Evolutionary conservation across 2,888 invertebrate species (phyloP), one percentile per base, ranked within the genome.

Genomic region (Adelphocoris suturalis): DNA sequence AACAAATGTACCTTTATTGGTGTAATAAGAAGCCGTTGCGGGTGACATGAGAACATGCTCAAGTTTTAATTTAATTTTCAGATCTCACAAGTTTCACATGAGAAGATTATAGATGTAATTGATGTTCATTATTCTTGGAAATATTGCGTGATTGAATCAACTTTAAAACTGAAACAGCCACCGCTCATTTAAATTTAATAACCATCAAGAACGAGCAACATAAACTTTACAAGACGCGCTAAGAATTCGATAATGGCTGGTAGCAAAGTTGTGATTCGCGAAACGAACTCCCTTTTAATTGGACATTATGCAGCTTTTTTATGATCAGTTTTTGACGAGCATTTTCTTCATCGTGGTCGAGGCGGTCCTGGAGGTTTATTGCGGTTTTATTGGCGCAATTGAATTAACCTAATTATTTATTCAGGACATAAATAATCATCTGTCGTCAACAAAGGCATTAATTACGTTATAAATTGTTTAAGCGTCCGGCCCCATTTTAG

Each of bases 351-450:
- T 23, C 19, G 4, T 23, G 19, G 68, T 57, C 57, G 68, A 68
- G 68, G 9, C 68, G 68, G 23, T 27, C 19, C 57, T n/a, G 57
- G 57, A 57, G 57, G 19, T 68, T 68, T 68, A 68, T 68, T 68
- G 68, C 68, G 12, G 19, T 68, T 68, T 68, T 68, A 68, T 68
- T 9, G 68, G 23, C 68, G 68, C 68, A 68, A 68, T 68, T 68
- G 68, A 68, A 68, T 68, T 68, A 68, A 68, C 68, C 68, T 68
- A 68, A 68, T 68, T 68, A 68, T 68, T 68, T 27, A 68, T 68
- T 68, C 68, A 23, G 68, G 68, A 12, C 19, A 23, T 68, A 68
- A 68, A 68, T 68, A 68, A 68, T 68, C 23, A 19, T 23, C 68
- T 27, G 68, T 68, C 68, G 68, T 68, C 68, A 68, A 68, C 68